Conservation (phyloP, 2,797 vertebrate genomes). For the Danio albolineatus region DNA sequence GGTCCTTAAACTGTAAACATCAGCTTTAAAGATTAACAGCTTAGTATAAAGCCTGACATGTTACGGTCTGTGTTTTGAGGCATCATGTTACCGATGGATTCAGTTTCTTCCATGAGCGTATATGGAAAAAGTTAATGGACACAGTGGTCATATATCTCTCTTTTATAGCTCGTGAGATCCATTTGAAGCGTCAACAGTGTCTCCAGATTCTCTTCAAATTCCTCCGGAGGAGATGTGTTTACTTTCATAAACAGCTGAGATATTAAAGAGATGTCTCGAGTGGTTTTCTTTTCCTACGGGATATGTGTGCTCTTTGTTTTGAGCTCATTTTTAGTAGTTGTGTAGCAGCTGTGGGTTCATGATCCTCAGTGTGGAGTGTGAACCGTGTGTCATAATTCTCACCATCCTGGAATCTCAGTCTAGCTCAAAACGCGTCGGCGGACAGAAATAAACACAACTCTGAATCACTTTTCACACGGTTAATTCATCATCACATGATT, state of each 20-base stretch:
- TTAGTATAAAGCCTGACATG: conserved; percentile 10
- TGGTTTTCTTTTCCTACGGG: background rate
- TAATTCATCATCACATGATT: background rate
- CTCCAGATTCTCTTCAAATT: background rate
- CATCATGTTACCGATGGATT: background rate
- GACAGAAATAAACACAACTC: background rate
- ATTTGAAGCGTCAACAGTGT: conserved; percentile 5
- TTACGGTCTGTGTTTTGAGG: background rate
- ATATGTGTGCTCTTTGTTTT: background rate
- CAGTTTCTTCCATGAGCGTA: background rate
- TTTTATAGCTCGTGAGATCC: background rate
- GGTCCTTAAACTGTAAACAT: background rate
- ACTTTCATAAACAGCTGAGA: background rate
- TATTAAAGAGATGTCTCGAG: background rate
- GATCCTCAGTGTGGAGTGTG: background rate
- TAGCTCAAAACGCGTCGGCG: background rate
- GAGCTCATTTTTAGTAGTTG: background rate
- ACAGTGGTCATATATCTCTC: background rate
- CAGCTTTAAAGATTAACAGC: conserved; percentile 27
- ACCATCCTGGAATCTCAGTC: background rate
- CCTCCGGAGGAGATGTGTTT: background rate
- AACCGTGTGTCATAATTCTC: conserved; percentile 5
- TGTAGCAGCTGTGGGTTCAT: background rate
- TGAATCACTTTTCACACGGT: background rate
- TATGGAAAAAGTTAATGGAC: background rate